Base-by-base conservation (phyloP, 2,888 invertebrate species). In the Priocnemis perturbator region DNA sequence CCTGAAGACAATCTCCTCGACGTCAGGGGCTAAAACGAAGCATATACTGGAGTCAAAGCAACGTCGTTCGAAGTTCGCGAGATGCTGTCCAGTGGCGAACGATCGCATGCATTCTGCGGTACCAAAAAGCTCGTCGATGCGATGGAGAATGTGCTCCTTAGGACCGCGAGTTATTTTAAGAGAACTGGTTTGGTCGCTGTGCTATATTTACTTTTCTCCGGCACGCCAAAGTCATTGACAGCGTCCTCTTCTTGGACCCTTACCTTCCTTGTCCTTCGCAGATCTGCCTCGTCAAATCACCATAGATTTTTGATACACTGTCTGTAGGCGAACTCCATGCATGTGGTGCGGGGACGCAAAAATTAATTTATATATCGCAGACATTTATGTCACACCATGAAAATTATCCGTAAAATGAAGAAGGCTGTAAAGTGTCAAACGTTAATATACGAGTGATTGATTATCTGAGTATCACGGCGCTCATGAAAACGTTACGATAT, bases 101-200 rank as follows among this genome's bases (percentile, higher is more conserved):
- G 37, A 60, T 71, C 65, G 67, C 55, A 53, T 56, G 69, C 71
- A 73, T 73, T 73, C 69, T 63, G 15, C 67, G 69, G 71, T 76
- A 82, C 83, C 84, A 76, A 85, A 85, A 83, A 60, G 82, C 76
- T 74, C 77, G 74, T 74, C 77, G 82, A 81, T 81, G 76, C 77
- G 77, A 75, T 77, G 81, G 79, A 84, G 84, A 83, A 85, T 84
- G 80, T 74, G 78, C 81, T 79, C 77, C 80, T 78, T 81, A 82
- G 84, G 84, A 81, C 83, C 83, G 81, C 81, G 70, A 83, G 86
- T 87, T 87, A 87, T 87, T 87, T 87, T 86, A 85, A 87, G 87
- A 86, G 85, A 83, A 86, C 86, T 85, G 86, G 87, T 85, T 87
- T 86, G 82, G 86, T 79, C 77, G 82, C 82, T 76, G 79, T 73